Percentiles rank a stretch among this genome's conserved stretches.
Conservation (phyloP, 2,113 vertebrate species). For the Leuciscus idus region DNA sequence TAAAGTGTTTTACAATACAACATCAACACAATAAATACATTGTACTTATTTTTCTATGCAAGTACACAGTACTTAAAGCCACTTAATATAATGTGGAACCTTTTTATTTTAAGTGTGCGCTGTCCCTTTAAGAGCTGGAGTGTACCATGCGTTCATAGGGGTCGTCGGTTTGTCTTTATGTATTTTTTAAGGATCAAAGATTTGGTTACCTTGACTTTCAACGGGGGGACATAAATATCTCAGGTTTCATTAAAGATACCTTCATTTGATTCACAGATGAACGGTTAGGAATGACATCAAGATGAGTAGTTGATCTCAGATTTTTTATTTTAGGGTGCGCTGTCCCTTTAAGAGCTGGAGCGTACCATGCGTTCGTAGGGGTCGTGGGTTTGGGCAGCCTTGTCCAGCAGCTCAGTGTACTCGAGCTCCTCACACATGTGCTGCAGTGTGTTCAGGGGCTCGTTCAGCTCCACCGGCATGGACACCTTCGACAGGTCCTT, state of each 20-base stretch:
- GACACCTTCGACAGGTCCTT: slow-evolving; percentile 99
- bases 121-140: background rate
- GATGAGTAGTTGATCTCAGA: background rate
- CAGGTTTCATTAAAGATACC: background rate
- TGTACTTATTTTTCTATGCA: no score
- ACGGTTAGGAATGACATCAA: background rate
- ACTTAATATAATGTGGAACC: no score
- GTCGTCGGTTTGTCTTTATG: slow-evolving; percentile 81
- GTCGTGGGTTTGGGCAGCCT: slow-evolving; percentile 91
- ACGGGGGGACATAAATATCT: background rate
- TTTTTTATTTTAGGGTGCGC: background rate
- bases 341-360: background rate
- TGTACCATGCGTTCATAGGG: slow-evolving; percentile 96
- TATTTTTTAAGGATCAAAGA: background rate
- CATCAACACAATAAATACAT: no score
- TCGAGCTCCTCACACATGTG: slow-evolving; percentile 98
- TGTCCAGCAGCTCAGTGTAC: slow-evolving; percentile 97
- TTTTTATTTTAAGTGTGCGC: background rate
- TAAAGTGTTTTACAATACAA: no score
- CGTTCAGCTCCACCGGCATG: slow-evolving; percentile 98
- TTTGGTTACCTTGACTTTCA: background rate
- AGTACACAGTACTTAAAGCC: no score
- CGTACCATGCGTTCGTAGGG: slow-evolving; percentile 96
- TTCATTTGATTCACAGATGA: no score
- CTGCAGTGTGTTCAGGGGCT: slow-evolving; percentile 97